Evolutionary conservation across 1,140 invertebrate species (phyloP).

Genomic region (Babylonia areolata): DNA sequence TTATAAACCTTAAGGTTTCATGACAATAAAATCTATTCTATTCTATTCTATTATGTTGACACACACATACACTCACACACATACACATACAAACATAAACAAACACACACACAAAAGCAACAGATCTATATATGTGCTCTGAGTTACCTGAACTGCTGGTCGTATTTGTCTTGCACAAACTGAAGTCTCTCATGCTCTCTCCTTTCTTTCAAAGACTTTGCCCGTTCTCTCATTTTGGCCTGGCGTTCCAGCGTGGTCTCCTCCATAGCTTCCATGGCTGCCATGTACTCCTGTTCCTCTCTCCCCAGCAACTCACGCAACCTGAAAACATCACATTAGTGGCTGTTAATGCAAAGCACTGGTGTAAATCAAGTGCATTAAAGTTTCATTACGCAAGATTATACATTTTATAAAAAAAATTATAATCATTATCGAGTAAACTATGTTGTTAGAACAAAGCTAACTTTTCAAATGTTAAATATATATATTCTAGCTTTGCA

Average conservation of each 20-base stretch:
- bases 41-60: too few species aligned
- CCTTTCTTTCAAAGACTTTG: conserved; percentile 73
- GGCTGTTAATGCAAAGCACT: too few species aligned
- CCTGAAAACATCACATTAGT: conserved; percentile 46
- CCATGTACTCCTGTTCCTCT: conserved; percentile 67
- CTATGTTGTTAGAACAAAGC: too few species aligned
- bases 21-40: too few species aligned
- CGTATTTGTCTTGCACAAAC: conserved; percentile 74
- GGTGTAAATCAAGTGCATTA: too few species aligned
- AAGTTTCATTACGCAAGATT: too few species aligned
- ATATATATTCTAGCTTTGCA: too few species aligned
- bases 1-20: too few species aligned
- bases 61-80: not conserved
- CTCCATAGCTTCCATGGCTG: conserved; percentile 71
- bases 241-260: conserved; percentile 73
- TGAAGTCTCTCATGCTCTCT: conserved; percentile 70
- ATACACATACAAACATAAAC: not conserved
- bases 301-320: conserved; percentile 63
- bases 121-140: not conserved
- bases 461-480: too few species aligned
- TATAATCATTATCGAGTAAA: too few species aligned
- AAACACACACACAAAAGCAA: not conserved
- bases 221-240: conserved; percentile 74
- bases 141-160: conserved; percentile 73
- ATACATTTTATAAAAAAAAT: too few species aligned